Evolutionary conservation across 2,888 invertebrate genomes (phyloP).

Genomic region (Phyllotreta striolata): DNA sequence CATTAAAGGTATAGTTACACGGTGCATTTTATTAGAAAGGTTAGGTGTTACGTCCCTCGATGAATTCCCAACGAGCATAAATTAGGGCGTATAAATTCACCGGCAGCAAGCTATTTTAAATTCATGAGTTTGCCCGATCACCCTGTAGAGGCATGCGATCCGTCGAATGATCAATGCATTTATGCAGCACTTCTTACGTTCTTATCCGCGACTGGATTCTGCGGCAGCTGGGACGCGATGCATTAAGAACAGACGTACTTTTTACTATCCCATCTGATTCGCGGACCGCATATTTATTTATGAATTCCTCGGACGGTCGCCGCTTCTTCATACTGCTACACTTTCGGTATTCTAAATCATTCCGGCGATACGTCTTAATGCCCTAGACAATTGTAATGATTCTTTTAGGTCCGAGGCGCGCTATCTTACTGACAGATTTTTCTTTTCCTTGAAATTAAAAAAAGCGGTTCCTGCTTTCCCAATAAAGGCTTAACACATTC

Average conservation of each 20-base stretch:
- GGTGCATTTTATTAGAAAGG: too few relatives aligned
- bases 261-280: constrained; percentile 47
- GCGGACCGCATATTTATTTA: constrained; percentile 47
- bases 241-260: constrained; percentile 50
- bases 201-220: constrained; percentile 57
- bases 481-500: too few relatives aligned
- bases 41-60: too few relatives aligned
- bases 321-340: constrained; percentile 41
- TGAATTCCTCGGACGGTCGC: constrained; percentile 43
- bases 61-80: neutral
- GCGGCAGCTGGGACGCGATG: constrained; percentile 51
- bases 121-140: constrained; percentile 15
- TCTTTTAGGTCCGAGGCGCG: constrained; percentile 29
- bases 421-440: too few relatives aligned
- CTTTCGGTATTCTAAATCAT: constrained; percentile 48
- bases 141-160: constrained; percentile 44
- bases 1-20: too few relatives aligned
- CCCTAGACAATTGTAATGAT: constrained; percentile 45
- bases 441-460: too few relatives aligned
- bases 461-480: too few relatives aligned
- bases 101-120: neutral
- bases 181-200: constrained; percentile 59
- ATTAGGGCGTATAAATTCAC: constrained; percentile 1
- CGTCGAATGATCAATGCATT: constrained; percentile 58
- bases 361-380: constrained; percentile 49